Evolutionary conservation across 1,140 invertebrate genomes (phyloP), one percentile per base, ranked within the genome.

Genomic region (Eciton burchellii): DNA sequence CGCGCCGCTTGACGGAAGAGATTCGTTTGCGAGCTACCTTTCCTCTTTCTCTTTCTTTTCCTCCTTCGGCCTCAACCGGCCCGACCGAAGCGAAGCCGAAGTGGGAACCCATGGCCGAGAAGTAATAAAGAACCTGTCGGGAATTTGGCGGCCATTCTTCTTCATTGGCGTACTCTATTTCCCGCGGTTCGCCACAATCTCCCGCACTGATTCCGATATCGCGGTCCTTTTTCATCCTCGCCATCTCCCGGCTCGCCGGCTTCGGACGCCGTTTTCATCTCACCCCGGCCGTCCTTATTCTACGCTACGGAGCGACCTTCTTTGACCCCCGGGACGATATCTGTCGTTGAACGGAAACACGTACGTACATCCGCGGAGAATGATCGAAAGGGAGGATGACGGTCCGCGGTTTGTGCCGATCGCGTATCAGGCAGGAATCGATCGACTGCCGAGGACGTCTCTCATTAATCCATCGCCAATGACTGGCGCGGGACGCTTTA

Each of bases 111-210:
- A 52, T 45, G 29, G 83, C 79, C 71, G 85, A 82, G 86, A 84
- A 82, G 83, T 88, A 88, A 88, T 88, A 87, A 88, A 88, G 86
- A 87, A 88, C 72, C 87, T 88, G 87, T 88, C 87, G 85, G 26
- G 86, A 88, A 88, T 88, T 88, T 76, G 83, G 87, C 71, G 86
- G 87, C 87, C 77, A 88, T 88, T 88, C 83, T 88, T 88, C 86
- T 88, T 88, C 87, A 88, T 88, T 88, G 87, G 86, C 83, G 86
- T 88, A 88, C 83, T 88, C 86, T 81, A 87, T 88, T 88, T 88
- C 83, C 86, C 83, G 79, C 68, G 82, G 86, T 83, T 77, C 54
- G 45, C 86, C 86, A 82, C 86, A 87, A 88, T 84, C 86, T 88
- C 76, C 70, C 71, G 71, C 65, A 66, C 70, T 82, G 85, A 87